Evolutionary conservation across 2,888 invertebrate genomes (phyloP), one percentile per base, ranked within the genome.

Genomic region (Cheilosia vernalis): DNA sequence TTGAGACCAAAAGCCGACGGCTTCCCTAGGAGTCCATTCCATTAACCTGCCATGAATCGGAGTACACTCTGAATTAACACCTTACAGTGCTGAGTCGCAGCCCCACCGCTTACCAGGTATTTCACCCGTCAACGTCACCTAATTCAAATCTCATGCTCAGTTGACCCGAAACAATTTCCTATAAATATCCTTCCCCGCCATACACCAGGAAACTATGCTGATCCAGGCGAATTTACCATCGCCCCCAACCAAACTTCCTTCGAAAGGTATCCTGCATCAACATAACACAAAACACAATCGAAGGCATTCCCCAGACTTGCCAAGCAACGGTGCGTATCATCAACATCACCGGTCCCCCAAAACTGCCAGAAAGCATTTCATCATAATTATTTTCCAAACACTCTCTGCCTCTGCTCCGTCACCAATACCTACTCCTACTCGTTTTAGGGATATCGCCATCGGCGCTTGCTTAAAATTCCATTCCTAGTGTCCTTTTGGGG

Each of bases 61-160:
- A 51, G 24, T 19, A 51, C 15, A 15, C 51, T 51, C 13, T 7
- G 24, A 37, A 19, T 27, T 42, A 69, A 70, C 70, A 77, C 64
- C 64, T 63, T 9, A 19, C 47, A 24, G 27, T 42, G 40, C 13
- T 17, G 5, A 27, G 21, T 30, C 33, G 55, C 37, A 66, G 66
- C 47, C 24, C 33, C 30, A 27, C 60, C 66, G 67, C 63, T 83
- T 73, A 74, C 79, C 79, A 74, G 56, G 51, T 55, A 33, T 24
- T 64, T 73, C 64, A 44, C 64, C 63, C 64, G 64, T 67, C 58
- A 53, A 70, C 53, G 24, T 51, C 3, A 47, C 49, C 76, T 85
- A 85, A 85, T 81, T 85, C 76, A 81, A 85, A 85, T 81, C 81
- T 85, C 85, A 85, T 56, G 85, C 85, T 85, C 76, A 81, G 85